Conservation (phyloP, 2,797 vertebrate genomes). For the Hyperoplus lanceolatus region DNA sequence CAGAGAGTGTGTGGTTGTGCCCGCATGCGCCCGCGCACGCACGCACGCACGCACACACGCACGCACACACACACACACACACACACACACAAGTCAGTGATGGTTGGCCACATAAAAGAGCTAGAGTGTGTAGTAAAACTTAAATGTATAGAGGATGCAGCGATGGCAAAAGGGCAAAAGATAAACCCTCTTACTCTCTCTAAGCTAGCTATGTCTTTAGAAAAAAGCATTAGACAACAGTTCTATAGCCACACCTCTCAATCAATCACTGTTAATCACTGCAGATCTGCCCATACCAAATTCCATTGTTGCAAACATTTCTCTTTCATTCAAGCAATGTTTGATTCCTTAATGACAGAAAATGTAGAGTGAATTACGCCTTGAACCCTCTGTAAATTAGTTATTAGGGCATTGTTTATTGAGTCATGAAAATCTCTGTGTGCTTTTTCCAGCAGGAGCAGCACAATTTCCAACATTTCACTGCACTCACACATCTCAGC, state of each 20-base stretch:
- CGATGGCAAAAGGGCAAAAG: slow-evolving; percentile 5
- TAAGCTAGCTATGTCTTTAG: neutral
- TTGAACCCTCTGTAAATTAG: slow-evolving; percentile 5
- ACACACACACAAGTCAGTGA: slow-evolving; percentile 26
- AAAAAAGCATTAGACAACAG: neutral
- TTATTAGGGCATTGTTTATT: slow-evolving; percentile 7
- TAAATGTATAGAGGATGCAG: neutral
- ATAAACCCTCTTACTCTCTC: slow-evolving; percentile 1
- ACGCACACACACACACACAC: neutral
- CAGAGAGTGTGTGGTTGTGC: slow-evolving; percentile 16
- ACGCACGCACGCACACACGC: slow-evolving; percentile 13
- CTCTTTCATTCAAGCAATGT: slow-evolving; percentile 4
- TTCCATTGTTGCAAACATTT: neutral
- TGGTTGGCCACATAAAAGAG: slow-evolving; percentile 5
- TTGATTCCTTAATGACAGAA: slow-evolving; percentile 5
- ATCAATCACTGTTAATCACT: slow-evolving; percentile 5
- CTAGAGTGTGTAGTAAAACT: slow-evolving; percentile 1
- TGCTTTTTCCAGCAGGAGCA: slow-evolving; percentile 17
- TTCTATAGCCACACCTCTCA: neutral
- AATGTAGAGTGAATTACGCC: neutral
- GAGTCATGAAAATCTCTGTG: slow-evolving; percentile 12
- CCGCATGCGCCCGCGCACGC: neutral
- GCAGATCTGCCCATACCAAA: neutral
- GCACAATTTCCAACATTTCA: slow-evolving; percentile 19
- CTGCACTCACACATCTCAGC: slow-evolving; percentile 17